These are phyloP conservation scores for Gryllus bimaculatus DNA, from an alignment of 1,140 invertebrate genomes.

Conservation along the genomic window DNA sequence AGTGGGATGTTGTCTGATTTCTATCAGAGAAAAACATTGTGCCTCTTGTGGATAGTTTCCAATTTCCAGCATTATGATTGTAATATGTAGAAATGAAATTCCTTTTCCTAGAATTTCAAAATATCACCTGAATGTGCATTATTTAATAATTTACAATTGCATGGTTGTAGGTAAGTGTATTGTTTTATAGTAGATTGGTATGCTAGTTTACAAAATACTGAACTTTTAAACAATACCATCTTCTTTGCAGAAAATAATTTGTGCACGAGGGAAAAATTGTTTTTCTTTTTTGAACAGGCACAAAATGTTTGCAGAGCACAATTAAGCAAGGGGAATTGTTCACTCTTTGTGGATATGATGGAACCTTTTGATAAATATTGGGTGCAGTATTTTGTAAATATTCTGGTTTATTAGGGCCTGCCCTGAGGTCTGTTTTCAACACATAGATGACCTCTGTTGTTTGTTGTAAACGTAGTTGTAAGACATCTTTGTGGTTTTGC, in stretches of 20 bases:
- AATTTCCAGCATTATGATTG: neutral
- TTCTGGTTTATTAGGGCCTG: neutral
- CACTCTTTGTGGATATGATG: neutral
- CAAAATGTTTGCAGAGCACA: neutral
- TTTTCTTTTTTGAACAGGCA: neutral
- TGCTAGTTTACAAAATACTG: neutral
- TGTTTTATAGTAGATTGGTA: neutral
- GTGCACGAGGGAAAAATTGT: neutral
- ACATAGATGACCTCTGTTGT: neutral
- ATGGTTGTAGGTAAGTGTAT: neutral
- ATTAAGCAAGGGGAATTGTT: neutral
- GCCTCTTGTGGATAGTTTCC: neutral
- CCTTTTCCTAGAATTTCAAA: neutral
- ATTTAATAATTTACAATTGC: neutral
- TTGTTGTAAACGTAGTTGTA: slow-evolving; percentile 9
- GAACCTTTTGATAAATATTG: neutral
- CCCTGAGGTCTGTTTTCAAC: neutral
- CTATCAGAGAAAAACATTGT: neutral
- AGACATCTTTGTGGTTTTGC: neutral
- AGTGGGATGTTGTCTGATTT: neutral
- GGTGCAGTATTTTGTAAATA: slow-evolving; percentile 6
- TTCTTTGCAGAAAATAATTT: neutral
- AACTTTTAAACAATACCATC: neutral
- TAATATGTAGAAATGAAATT: neutral
- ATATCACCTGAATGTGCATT: neutral